Evolutionary conservation across 1,140 invertebrate genomes (phyloP).

Genomic region (Gonatopus flavifemur): DNA sequence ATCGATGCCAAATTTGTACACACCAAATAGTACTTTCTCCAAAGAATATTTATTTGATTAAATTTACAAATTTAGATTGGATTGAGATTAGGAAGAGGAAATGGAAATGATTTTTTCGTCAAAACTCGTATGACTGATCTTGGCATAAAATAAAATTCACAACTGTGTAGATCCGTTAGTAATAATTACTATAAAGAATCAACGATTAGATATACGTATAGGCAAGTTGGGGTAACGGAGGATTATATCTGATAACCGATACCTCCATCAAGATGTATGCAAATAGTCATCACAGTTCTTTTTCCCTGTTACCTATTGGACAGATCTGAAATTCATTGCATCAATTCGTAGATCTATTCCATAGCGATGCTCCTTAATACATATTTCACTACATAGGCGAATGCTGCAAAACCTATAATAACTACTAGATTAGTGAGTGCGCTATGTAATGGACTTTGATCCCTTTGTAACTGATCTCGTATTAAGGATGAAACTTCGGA

Average conservation of each 20-base stretch:
- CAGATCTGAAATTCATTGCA: not conserved
- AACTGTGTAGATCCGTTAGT: slow-evolving; percentile 7
- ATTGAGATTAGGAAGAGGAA: too few relatives aligned
- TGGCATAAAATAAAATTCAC: too few relatives aligned
- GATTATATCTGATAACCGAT: not conserved
- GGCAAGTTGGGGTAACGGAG: slow-evolving; percentile 5
- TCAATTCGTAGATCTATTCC: slow-evolving; percentile 35
- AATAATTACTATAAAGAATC: not conserved
- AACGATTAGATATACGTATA: slow-evolving; percentile 4
- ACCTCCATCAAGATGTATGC: slow-evolving; percentile 8
- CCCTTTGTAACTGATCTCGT: slow-evolving; percentile 58
- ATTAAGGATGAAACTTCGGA: slow-evolving; percentile 53
- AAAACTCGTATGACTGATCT: too few relatives aligned
- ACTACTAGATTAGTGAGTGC: slow-evolving; percentile 79
- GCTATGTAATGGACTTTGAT: slow-evolving; percentile 71
- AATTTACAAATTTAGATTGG: too few relatives aligned
- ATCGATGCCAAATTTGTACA: too few relatives aligned
- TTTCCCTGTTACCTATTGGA: not conserved
- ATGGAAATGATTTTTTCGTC: too few relatives aligned
- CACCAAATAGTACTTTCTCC: too few relatives aligned
- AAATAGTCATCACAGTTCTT: slow-evolving; percentile 8
- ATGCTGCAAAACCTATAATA: slow-evolving; percentile 80
- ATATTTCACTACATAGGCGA: slow-evolving; percentile 85
- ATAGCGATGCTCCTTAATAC: slow-evolving; percentile 64
- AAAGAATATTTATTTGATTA: too few relatives aligned